Base-by-base conservation (phyloP, 2,888 invertebrate genomes). In the Polydrusus tereticollis region DNA sequence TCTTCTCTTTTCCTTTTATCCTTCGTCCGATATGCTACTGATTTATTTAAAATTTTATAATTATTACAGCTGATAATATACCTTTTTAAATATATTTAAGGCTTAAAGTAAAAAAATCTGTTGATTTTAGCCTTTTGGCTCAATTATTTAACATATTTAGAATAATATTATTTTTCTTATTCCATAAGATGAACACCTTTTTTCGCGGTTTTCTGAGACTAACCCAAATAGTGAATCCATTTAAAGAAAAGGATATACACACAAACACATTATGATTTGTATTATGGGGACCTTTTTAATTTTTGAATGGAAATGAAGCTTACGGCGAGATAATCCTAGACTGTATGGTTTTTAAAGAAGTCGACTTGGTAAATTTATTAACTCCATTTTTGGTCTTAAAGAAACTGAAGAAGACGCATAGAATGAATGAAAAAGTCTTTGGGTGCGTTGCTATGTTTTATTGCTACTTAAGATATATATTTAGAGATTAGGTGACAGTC, bases 251-350 rank as follows among this genome's bases (percentile, higher is more conserved):
- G 76, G 76, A 75, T 76, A 77, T 78, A 79, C 76, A 80, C 78
- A 79, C 77, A 80, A 77, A 80, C 79, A 79, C 72, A 78, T 78
- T 80, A 78, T 80, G 80, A 79, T 79, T 79, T 79, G 80, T 79
- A 79, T 79, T 66, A 62, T 69, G 47, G 41, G 41, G 33, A 62
- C 38, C 69, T 67, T 73, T 73, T 73, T 73, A 52, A 55, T 71
- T 63, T 60, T 45, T 60, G 55, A 73, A 73, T 69, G 69, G 71
- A 66, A 62, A 69, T 63, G 52, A 50, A 57, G 38, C 57, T 66
- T 71, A 43, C 52, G 26, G 71, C 41, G 60, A 71, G 66, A 33
- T 71, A 71, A 71, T 71, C 71, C 71, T 38, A 55, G 45, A 66
- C 59, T 64, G 50, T 65, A 70, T 65, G 71, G 71, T 65, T 66